These are phyloP conservation scores for Tetranychus piercei DNA, from an alignment of 2,888 invertebrate genomes.

Conservation along the genomic window DNA sequence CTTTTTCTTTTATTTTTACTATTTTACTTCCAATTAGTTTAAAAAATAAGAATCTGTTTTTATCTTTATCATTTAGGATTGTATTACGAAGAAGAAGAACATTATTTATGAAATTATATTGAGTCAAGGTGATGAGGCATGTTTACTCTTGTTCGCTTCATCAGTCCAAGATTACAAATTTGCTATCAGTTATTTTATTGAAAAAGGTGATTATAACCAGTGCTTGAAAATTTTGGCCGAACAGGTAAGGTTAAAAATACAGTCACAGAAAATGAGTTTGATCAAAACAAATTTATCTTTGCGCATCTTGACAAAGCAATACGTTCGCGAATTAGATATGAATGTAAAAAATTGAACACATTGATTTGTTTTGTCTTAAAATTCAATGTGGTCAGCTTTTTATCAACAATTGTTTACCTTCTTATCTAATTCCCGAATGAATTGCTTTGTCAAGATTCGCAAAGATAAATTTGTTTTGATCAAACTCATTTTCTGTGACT, in stretches of 20 bases:
- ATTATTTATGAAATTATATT: conserved; percentile 76
- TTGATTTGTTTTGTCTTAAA: no score
- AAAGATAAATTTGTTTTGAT: no score
- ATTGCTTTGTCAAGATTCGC: no score
- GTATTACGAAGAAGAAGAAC: conserved; percentile 53
- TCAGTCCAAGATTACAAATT: conserved; percentile 79
- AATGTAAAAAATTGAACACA: no score
- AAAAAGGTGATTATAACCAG: conserved; percentile 43
- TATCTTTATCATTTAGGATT: conserved; percentile 18
- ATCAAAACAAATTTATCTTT: no score
- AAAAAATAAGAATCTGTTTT: not conserved
- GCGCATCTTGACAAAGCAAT: no score
- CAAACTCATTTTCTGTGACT: no score
- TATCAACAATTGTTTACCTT: no score
- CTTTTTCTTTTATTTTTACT: not conserved
- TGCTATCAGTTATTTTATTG: conserved; percentile 70
- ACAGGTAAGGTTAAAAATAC: conserved; percentile 35
- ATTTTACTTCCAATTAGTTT: not conserved
- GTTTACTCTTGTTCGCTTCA: conserved; percentile 65
- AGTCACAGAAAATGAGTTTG: not conserved
- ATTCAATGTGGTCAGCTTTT: no score
- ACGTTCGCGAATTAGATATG: no score
- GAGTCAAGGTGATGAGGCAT: conserved; percentile 81
- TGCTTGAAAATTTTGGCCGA: conserved; percentile 59
- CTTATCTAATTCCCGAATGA: no score